These are phyloP conservation scores for Sisor rabdophorus DNA, from an alignment of 2,113 vertebrate species.

Conservation along the genomic window DNA sequence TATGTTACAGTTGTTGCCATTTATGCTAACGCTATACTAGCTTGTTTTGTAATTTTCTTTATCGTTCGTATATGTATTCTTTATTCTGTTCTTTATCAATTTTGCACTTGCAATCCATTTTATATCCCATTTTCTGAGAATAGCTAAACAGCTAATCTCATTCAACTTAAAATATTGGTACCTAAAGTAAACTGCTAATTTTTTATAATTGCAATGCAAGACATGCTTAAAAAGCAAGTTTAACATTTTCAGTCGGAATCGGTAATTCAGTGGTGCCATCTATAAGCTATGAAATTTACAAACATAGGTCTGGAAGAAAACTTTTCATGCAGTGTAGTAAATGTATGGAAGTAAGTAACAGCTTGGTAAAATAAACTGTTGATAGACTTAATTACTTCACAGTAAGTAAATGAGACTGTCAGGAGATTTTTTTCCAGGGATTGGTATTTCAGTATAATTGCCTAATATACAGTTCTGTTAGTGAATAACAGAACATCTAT, in stretches of 20 bases:
- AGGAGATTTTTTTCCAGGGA: neutral
- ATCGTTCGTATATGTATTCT: too few relatives aligned
- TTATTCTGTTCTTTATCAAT: too few relatives aligned
- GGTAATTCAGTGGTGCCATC: neutral
- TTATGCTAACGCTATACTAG: too few relatives aligned
- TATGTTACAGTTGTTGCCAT: too few relatives aligned
- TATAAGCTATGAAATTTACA: neutral
- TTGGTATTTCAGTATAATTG: neutral
- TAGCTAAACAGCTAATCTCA: neutral
- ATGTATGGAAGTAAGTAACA: neutral
- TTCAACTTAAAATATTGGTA: neutral
- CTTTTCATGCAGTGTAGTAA: neutral
- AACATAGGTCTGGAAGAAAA: neutral
- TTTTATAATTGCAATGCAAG: neutral
- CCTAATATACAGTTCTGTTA: neutral
- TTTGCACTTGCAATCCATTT: too few relatives aligned
- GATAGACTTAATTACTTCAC: too few relatives aligned
- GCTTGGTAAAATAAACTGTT: neutral
- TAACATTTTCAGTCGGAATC: too few relatives aligned
- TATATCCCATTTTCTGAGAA: neutral
- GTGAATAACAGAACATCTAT: neutral
- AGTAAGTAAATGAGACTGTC: neutral
- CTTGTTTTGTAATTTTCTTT: too few relatives aligned
- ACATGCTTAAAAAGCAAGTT: too few relatives aligned
- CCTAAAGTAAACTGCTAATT: neutral